These are phyloP conservation scores for Struthio camelus DNA, from an alignment of 2,113 vertebrate genomes.

Conservation along the genomic window DNA sequence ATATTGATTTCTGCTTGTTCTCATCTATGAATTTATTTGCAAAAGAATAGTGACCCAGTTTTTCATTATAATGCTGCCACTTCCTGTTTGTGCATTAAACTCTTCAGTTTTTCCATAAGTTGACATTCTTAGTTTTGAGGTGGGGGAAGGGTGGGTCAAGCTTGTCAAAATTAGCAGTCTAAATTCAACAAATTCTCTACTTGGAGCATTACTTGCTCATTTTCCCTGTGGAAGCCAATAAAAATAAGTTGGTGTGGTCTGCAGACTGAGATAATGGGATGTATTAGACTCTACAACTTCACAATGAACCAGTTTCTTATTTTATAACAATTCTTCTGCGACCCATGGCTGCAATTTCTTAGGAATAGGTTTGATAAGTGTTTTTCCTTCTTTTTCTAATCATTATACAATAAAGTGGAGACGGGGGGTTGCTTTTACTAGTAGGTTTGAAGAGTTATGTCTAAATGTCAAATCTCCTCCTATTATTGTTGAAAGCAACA, in stretches of 20 bases:
- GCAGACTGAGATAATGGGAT: background rate
- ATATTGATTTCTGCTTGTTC: background rate
- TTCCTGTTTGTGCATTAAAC: background rate
- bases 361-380: background rate
- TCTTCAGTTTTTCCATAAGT: background rate
- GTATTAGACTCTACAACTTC: background rate
- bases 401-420: accelerated
- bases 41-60: background rate
- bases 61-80: background rate
- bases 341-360: background rate
- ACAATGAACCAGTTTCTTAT: background rate
- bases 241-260: background rate
- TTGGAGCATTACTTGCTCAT: background rate
- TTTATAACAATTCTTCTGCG: background rate
- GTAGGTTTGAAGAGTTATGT: background rate
- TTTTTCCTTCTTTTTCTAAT: background rate
- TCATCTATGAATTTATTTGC: background rate
- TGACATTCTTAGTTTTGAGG: background rate
- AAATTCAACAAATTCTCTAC: background rate
- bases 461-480: background rate
- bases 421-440: background rate
- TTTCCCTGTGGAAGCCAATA: background rate
- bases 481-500: background rate
- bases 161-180: background rate
- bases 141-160: background rate